Base-by-base conservation (phyloP, 2,888 invertebrate genomes). In the Noctua janthe region DNA sequence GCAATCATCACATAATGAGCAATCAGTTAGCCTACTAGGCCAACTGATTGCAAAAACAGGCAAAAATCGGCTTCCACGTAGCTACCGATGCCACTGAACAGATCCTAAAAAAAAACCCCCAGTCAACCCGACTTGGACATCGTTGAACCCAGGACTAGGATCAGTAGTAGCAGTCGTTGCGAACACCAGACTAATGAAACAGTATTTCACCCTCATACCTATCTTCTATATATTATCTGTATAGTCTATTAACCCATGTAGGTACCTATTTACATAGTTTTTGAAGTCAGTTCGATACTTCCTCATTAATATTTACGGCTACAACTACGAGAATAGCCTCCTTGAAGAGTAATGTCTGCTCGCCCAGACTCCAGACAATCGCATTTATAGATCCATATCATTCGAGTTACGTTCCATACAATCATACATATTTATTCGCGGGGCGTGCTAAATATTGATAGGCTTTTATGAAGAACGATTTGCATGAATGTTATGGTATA, bases 361-460 rank as follows among this genome's bases (percentile, higher is more conserved):
- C 35, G 81, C 43, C 76, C 89, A 82, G 80, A 80, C 87, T 78
- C 71, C 87, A 87, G 75, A 77, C 82, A 82, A 81, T 87, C 76
- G 23, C 80, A 66, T 85, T 82, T 82, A 89, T 89, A 85, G 89
- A 87, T 83, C 56, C 78, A 85, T 85, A 83, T 82, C 77, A 73
- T 79, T 79, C 78, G 71, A 73, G 75, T 77, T 72, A 83, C 74
- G 71, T 56, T 71, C 39, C 23, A 64, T 69, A 77, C 43, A 67
- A 76, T 83, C 67, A 74, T 78, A 85, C 23, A 80, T 82, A 71
- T 84, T 70, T 85, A 88, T 83, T 87, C 89, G 79, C 59, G 78
- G 74, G 70, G 73, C 64, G 75, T 85, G 62, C 67, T 82, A 79
- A 76, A 87, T 71, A 81, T 79, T 71, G 75, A 87, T 80, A 83